Evolutionary conservation across 2,888 invertebrate genomes (phyloP).

Genomic region (Agelastica alni): DNA sequence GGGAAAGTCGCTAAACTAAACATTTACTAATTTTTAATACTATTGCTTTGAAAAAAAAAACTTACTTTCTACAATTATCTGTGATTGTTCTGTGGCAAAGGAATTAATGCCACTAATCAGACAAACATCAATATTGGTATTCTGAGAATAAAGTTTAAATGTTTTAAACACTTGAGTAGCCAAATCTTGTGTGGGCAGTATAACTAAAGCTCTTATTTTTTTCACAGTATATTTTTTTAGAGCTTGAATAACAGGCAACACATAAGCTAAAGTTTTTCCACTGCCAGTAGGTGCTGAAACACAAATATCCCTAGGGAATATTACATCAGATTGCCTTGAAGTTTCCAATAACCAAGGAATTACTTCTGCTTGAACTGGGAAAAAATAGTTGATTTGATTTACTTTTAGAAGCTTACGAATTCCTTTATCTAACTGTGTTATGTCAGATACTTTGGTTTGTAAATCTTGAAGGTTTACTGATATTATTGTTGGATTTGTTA

Average conservation of each 20-base stretch:
- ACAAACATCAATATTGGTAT: slow-evolving; percentile 71
- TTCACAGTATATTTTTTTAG: slow-evolving; percentile 44
- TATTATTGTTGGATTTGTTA: slow-evolving; percentile 78
- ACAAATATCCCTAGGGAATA: slow-evolving; percentile 88
- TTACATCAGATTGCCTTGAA: slow-evolving; percentile 62
- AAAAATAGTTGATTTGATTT: slow-evolving; percentile 76
- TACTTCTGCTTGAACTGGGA: slow-evolving; percentile 82
- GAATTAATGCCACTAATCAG: slow-evolving; percentile 71
- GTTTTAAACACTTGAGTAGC: slow-evolving; percentile 88
- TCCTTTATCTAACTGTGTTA: slow-evolving; percentile 66
- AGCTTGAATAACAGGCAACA: slow-evolving; percentile 85
- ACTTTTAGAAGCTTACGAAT: slow-evolving; percentile 66
- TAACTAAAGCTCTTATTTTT: slow-evolving; percentile 81
- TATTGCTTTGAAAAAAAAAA: no score
- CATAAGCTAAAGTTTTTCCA: slow-evolving; percentile 95
- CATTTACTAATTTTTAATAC: no score
- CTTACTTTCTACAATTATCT: slow-evolving; percentile 62
- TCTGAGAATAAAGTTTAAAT: slow-evolving; percentile 71
- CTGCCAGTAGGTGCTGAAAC: slow-evolving; percentile 97
- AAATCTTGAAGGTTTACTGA: slow-evolving; percentile 70
- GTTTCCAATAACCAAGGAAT: slow-evolving; percentile 76
- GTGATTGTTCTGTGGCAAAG: slow-evolving; percentile 70
- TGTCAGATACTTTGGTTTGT: slow-evolving; percentile 60
- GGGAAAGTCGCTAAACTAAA: no score
- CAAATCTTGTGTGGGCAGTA: slow-evolving; percentile 90